Conservation (phyloP, 2,113 vertebrate species). For the Elgaria multicarinata region DNA sequence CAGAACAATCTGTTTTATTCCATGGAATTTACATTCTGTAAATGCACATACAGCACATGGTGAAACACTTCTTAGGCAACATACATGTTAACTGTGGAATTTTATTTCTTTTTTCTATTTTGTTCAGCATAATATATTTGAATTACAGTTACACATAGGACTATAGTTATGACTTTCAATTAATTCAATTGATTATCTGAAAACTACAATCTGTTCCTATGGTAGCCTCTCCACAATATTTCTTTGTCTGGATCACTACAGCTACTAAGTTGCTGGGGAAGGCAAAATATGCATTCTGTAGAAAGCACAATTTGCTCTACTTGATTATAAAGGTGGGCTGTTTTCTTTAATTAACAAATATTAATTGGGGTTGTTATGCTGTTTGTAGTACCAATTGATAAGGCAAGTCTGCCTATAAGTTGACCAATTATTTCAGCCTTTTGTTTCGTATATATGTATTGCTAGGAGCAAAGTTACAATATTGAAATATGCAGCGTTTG, state of each 20-base stretch:
- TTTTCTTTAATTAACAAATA: neutral
- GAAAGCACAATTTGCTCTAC: rapidly evolving
- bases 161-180: neutral
- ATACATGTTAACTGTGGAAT: neutral
- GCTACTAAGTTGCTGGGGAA: neutral
- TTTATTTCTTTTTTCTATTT: neutral
- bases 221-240: rapidly evolving
- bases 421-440: conserved; percentile 45
- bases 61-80: neutral
- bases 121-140: neutral
- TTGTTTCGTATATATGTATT: conserved; percentile 49
- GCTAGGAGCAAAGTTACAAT: conserved; percentile 26
- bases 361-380: neutral
- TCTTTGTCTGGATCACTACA: neutral
- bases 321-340: neutral
- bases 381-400: neutral
- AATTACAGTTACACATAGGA: neutral
- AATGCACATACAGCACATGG: neutral
- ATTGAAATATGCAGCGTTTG: conserved; percentile 13
- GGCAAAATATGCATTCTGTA: neutral
- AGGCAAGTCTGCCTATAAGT: rapidly evolving
- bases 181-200: rapidly evolving
- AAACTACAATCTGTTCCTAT: rapidly evolving
- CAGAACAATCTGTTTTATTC: neutral
- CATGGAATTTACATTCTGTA: neutral